These are phyloP conservation scores for Rhadinocentrus ornatus DNA, from an alignment of 2,797 vertebrate species.

Conservation along the genomic window DNA sequence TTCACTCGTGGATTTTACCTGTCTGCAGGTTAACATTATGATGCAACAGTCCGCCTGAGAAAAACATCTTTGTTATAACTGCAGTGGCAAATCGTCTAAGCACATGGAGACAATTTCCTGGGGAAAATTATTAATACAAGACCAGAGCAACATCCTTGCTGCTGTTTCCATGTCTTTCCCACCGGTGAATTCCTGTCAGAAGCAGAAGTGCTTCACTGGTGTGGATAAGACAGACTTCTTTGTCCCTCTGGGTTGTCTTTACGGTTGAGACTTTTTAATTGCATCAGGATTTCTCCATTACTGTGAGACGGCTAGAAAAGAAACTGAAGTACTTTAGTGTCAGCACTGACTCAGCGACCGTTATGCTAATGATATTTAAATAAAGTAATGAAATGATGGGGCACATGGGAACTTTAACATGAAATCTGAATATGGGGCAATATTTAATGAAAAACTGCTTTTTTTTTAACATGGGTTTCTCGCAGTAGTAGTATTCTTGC, in stretches of 20 bases:
- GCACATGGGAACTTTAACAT: slow-evolving; percentile 15
- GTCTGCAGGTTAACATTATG: not conserved
- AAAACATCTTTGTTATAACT: not conserved
- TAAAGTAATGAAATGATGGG: slow-evolving; percentile 10
- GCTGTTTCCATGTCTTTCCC: slow-evolving; percentile 13
- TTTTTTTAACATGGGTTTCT: slow-evolving; percentile 6
- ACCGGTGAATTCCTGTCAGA: slow-evolving; percentile 45
- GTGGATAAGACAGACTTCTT: slow-evolving; percentile 17
- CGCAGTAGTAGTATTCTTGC: slow-evolving; percentile 1
- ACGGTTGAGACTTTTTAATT: slow-evolving; percentile 27
- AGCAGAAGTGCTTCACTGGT: slow-evolving; percentile 23
- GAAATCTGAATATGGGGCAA: slow-evolving; percentile 9
- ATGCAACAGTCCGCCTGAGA: not conserved
- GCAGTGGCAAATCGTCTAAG: slow-evolving; percentile 5
- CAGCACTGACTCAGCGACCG: not conserved
- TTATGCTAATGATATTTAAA: slow-evolving; percentile 32
- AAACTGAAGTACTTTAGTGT: slow-evolving; percentile 6
- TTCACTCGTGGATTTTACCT: not conserved
- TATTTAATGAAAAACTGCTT: slow-evolving; percentile 26
- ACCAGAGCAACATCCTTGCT: slow-evolving; percentile 8
- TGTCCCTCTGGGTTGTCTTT: slow-evolving; percentile 21
- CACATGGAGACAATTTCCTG: not conserved
- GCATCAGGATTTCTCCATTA: not conserved
- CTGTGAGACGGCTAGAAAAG: slow-evolving; percentile 20
- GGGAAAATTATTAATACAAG: slow-evolving; percentile 11